Percentiles rank a stretch among this genome's conserved stretches.
phyloP scores from a whole-genome alignment of 1,140 invertebrate genomes.

The Chlorops oryzae region DNA sequence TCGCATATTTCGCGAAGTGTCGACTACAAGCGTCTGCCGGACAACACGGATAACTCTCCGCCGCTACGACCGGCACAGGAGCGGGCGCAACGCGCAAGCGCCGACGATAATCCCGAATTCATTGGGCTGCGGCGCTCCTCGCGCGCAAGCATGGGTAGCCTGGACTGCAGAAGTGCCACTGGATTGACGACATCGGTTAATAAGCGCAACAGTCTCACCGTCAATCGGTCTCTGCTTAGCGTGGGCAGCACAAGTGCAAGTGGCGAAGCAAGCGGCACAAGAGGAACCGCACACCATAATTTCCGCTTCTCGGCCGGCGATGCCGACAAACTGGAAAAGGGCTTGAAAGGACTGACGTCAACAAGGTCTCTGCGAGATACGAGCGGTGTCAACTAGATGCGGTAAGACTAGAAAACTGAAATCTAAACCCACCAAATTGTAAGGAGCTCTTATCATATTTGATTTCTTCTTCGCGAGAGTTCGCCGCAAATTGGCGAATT shows the following conservation, averaged over 20 bases:
- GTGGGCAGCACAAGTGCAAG: conserved; percentile 12
- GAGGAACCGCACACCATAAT: conserved; percentile 26
- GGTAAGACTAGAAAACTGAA: background rate
- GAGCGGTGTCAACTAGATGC: conserved; percentile 29
- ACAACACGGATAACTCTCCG: conserved; percentile 29
- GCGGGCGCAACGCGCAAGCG: conserved; percentile 10
- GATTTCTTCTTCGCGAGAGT: background rate
- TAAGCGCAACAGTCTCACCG: conserved; percentile 2
- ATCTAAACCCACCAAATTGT: background rate
- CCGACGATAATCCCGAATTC: conserved; percentile 36
- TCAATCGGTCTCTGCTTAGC: conserved; percentile 21
- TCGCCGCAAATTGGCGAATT: background rate
- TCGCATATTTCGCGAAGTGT: conserved; percentile 32
- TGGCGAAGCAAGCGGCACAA: conserved; percentile 10
- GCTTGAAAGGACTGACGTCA: conserved; percentile 35
- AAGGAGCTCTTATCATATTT: background rate
- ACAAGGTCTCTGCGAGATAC: conserved; percentile 39
- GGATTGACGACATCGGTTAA: background rate
- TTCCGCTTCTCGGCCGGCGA: conserved; percentile 46
- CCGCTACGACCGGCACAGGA: conserved; percentile 5
- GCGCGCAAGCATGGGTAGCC: conserved; percentile 9
- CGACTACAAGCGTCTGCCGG: conserved; percentile 33
- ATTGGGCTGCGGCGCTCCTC: conserved; percentile 19
- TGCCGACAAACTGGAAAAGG: conserved; percentile 46
- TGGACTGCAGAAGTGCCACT: conserved; percentile 1